Evolutionary conservation across 2,888 invertebrate genomes (phyloP).

Genomic region (Parnassius apollo): DNA sequence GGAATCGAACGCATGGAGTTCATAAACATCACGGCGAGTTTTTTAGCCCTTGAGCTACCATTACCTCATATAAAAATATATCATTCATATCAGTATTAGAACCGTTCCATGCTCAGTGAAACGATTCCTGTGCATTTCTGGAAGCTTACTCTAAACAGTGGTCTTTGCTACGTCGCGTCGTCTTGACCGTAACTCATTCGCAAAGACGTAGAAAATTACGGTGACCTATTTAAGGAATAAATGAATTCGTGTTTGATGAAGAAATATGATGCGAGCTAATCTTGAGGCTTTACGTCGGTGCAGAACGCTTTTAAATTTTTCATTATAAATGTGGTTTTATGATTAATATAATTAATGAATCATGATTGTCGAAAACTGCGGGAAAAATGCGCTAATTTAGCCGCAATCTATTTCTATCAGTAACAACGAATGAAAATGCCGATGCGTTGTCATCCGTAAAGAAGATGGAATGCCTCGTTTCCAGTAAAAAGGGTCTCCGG

Average conservation of each 20-base stretch:
- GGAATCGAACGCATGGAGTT: no score
- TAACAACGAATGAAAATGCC: no score
- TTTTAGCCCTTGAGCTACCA: no score
- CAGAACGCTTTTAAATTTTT: conserved; percentile 9
- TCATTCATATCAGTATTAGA: background rate
- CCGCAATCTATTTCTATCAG: no score
- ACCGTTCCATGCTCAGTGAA: background rate
- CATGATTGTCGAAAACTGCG: no score
- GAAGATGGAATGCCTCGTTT: no score
- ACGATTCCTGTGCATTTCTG: conserved; percentile 1
- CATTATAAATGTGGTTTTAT: conserved; percentile 16
- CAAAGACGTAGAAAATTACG: conserved; percentile 23
- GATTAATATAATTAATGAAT: background rate
- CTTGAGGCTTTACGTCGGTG: conserved; percentile 17
- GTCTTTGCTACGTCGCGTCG: conserved; percentile 23
- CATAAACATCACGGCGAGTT: no score
- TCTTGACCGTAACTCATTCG: conserved; percentile 20
- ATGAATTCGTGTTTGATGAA: conserved; percentile 26
- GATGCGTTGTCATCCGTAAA: background rate
- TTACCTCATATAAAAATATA: no score
- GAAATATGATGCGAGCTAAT: conserved; percentile 24
- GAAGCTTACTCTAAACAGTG: conserved; percentile 22
- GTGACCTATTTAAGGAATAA: conserved; percentile 25
- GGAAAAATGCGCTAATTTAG: no score
- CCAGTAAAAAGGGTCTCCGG: no score